These are phyloP conservation scores for Loriculus beryllinus DNA, from an alignment of 2,797 vertebrate species.

Conservation along the genomic window DNA sequence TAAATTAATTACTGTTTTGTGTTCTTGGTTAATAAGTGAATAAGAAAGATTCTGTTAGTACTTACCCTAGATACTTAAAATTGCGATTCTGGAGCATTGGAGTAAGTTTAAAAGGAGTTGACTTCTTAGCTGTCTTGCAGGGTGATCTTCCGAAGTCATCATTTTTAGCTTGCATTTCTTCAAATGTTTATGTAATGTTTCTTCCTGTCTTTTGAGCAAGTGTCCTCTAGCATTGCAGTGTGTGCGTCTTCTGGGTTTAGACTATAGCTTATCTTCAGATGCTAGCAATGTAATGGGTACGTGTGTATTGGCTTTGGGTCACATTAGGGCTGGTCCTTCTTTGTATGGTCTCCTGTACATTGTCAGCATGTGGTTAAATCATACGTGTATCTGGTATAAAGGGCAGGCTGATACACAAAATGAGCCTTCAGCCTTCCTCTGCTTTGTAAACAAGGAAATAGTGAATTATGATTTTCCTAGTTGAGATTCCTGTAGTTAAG, in stretches of 20 bases:
- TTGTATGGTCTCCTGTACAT: not conserved
- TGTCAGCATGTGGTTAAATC: not conserved
- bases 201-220: not conserved
- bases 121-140: not conserved
- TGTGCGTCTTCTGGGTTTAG: not conserved
- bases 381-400: not conserved
- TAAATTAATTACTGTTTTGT: not conserved
- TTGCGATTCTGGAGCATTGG: not conserved
- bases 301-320: not conserved
- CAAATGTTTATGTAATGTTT: not conserved
- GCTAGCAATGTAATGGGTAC: not conserved
- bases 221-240: not conserved
- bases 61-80: not conserved
- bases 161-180: not conserved
- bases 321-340: not conserved
- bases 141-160: not conserved
- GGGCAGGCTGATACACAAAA: not conserved
- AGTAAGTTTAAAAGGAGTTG: not conserved
- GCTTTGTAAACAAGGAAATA: not conserved
- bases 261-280: not conserved
- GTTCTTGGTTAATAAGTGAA: not conserved
- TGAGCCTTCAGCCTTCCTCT: not conserved
- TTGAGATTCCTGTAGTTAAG: not conserved
- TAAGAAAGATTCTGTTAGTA: not conserved
- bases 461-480: not conserved